Evolutionary conservation across 2,113 vertebrate genomes (phyloP), one percentile per base, ranked within the genome.

Genomic region (Pitta sordida): DNA sequence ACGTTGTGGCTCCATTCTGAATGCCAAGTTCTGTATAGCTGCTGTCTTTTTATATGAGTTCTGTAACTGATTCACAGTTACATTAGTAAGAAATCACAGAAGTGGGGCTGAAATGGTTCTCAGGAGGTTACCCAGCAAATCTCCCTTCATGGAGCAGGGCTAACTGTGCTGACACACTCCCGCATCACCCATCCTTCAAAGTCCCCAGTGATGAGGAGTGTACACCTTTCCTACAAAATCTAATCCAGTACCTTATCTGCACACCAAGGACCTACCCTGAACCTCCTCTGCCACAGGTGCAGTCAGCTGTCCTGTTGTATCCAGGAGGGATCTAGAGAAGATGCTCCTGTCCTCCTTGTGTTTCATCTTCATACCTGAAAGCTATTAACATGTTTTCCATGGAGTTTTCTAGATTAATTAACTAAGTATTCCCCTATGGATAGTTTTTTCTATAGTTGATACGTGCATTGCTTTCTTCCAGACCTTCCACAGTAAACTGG

Each of bases 181-280:
- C 68, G 29, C 52, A 15, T 58, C 37, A 64, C 20, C 15, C 2
- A 1, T 73, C n/a, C 17, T 64, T 86, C 80, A 23, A 10, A 53
- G 51, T 24, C 37, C 34, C 15, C 59, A 36, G 36, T 13, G 30
- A 55, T 7, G 6, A 71, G 59, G 41, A 58, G 1, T 0, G 0
- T 16, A 56, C 37, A 21, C 29, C 18, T 20, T 69, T 58, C 23
- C 76, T 23, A 39, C 5, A 76, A 11, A 76, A 80, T 41, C 34
- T 62, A 69, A 73, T 73, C 22, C 46, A 62, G 24, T 34, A 73
- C 26, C 46, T 69, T 20, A 65, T 12, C 21, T 3, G 1, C 37
- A 67, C 27, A 62, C 19, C 29, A 83, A 17, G 44, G 11, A 64
- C 17, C 16, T 46, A 36, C 15, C 37, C 26, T 1, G 1, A 53